These are phyloP conservation scores for Eudyptes chrysolophus DNA, from an alignment of 2,113 vertebrate species.

Conservation along the genomic window DNA sequence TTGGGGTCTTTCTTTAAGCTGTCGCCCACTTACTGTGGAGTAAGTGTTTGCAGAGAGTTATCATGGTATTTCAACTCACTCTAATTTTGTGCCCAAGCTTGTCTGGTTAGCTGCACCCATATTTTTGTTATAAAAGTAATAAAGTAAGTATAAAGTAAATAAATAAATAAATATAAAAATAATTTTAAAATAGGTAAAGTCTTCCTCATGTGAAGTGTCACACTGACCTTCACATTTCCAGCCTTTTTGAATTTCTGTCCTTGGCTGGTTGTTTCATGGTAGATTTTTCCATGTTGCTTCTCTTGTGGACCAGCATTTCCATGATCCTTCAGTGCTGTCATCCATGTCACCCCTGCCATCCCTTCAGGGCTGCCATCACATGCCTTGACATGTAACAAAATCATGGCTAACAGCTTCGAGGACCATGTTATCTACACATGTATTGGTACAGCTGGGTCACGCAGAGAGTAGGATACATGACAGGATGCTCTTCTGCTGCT, in stretches of 20 bases:
- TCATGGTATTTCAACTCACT: background rate
- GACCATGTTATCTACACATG: background rate
- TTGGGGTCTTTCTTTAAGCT: background rate
- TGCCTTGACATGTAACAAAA: background rate
- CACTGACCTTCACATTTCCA: background rate
- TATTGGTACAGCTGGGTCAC: background rate
- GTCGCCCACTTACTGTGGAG: background rate
- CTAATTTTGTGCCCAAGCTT: background rate
- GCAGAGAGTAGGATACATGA: background rate
- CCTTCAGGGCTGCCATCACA: background rate
- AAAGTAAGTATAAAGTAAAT: background rate
- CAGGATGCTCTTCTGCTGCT: background rate
- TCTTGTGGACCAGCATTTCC: background rate
- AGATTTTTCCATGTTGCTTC: background rate
- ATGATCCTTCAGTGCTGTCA: background rate
- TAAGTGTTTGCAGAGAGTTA: background rate
- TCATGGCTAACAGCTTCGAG: background rate
- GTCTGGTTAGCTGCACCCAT: background rate
- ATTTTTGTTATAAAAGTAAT: background rate
- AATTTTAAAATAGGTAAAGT: background rate
- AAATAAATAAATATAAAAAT: background rate
- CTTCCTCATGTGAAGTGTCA: background rate
- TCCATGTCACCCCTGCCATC: background rate
- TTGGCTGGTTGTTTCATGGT: background rate
- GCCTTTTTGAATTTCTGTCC: background rate